These are phyloP conservation scores for Sinocyclocheilus anophthalmus DNA, from an alignment of 2,113 vertebrate species.

Conservation along the genomic window DNA sequence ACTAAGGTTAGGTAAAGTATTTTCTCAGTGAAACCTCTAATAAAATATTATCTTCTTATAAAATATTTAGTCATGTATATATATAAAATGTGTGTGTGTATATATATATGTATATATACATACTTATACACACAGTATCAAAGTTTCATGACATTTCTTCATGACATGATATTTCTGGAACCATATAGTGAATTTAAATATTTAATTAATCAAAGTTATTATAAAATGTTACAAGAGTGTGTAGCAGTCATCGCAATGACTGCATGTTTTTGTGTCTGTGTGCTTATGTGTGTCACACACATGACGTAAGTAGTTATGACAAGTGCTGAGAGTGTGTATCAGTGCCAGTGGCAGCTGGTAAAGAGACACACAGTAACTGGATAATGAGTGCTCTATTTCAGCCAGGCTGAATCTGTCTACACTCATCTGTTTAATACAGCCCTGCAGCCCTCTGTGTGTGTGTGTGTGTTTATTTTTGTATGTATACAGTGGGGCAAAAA, in stretches of 20 bases:
- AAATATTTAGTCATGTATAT: too few relatives aligned
- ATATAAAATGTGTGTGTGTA: too few relatives aligned
- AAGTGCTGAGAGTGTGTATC: constrained; percentile 31
- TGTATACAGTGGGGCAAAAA: too few relatives aligned
- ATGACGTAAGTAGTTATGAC: neutral
- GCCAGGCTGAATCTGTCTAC: constrained; percentile 72
- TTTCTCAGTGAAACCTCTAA: too few relatives aligned
- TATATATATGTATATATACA: too few relatives aligned
- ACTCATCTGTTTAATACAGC: constrained; percentile 61
- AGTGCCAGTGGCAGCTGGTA: constrained; percentile 39
- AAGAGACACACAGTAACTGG: constrained; percentile 62
- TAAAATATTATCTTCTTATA: too few relatives aligned
- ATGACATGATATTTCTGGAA: too few relatives aligned
- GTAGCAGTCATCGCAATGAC: neutral
- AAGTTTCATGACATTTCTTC: neutral
- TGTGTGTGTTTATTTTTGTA: constrained; percentile 11
- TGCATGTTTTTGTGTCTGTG: neutral
- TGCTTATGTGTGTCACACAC: constrained; percentile 21
- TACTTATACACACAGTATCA: neutral
- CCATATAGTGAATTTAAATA: too few relatives aligned
- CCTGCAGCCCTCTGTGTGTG: neutral
- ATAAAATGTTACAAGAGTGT: neutral
- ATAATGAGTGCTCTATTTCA: constrained; percentile 76
- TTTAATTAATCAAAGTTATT: neutral
- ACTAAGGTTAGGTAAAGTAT: too few relatives aligned